A percentile compares a stretch with the other conserved stretches of the same genome.
Evolutionary conservation across 1,140 invertebrate species (phyloP).

Genomic region (Leptopilina clavipes): DNA sequence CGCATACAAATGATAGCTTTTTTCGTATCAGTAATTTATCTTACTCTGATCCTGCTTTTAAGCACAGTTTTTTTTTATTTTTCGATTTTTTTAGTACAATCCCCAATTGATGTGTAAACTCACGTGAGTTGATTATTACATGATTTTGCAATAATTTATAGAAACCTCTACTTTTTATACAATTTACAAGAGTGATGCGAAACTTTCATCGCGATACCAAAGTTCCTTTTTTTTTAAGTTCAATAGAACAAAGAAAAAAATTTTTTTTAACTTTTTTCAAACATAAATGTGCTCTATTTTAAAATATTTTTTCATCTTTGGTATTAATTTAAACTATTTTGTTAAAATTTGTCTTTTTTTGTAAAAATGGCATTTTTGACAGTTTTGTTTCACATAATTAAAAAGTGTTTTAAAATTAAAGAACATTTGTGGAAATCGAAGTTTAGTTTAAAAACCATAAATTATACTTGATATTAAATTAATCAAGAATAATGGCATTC

Average conservation of each 20-base stretch:
- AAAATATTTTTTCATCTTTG: not conserved
- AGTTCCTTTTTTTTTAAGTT: not conserved
- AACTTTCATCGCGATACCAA: constrained; percentile 49
- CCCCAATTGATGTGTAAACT: constrained; percentile 47
- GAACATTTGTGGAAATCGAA: too few species aligned
- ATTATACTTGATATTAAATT: too few species aligned
- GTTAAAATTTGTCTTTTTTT: constrained; percentile 8
- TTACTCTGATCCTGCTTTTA: constrained; percentile 36
- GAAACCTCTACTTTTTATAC: constrained; percentile 69
- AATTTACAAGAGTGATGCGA: constrained; percentile 49
- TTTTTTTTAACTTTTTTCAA: too few species aligned
- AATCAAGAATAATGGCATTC: not conserved
- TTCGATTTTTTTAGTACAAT: constrained; percentile 35
- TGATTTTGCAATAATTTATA: constrained; percentile 67
- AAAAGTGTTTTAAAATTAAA: too few species aligned
- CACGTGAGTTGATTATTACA: constrained; percentile 54
- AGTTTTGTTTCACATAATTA: too few species aligned
- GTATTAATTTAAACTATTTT: constrained; percentile 10
- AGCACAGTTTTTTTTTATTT: constrained; percentile 30
- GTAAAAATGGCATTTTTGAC: too few species aligned
- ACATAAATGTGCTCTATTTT: too few species aligned
- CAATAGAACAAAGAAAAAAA: not conserved
- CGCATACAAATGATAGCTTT: constrained; percentile 39
- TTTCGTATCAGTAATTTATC: constrained; percentile 21
- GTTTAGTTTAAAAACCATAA: too few species aligned